These are phyloP conservation scores for Hypena proboscidalis DNA, from an alignment of 2,888 invertebrate species.

Conservation along the genomic window DNA sequence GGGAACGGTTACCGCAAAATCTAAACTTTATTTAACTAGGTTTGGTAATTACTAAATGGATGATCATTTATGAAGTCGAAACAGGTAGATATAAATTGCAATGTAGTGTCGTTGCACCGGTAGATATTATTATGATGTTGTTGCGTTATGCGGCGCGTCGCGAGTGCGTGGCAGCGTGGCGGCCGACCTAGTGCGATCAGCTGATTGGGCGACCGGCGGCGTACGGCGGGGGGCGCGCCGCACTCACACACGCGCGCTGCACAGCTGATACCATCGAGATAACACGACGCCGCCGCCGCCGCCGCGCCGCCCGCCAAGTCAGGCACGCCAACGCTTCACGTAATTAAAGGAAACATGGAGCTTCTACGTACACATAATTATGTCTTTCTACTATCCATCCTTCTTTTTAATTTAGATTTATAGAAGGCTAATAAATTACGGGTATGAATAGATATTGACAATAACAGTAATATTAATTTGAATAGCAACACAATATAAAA, in stretches of 20 bases:
- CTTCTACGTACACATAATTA: not conserved
- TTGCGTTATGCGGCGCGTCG: conserved; percentile 12
- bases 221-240: conserved; percentile 49
- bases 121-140: conserved; percentile 9
- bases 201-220: conserved; percentile 68
- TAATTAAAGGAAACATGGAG: conserved; percentile 9
- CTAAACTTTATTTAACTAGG: too few relatives aligned
- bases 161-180: conserved; percentile 31
- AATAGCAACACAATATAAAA: too few relatives aligned
- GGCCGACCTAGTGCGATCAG: conserved; percentile 74
- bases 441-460: too few relatives aligned
- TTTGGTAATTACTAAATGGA: too few relatives aligned
- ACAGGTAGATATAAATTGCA: conserved; percentile 2
- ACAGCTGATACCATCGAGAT: conserved; percentile 57
- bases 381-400: not conserved
- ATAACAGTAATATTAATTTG: too few relatives aligned
- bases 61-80: not conserved
- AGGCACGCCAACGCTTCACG: conserved; percentile 4
- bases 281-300: conserved; percentile 28
- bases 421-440: not conserved
- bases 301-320: conserved; percentile 2
- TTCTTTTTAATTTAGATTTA: not conserved
- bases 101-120: conserved; percentile 13
- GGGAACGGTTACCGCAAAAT: too few relatives aligned
- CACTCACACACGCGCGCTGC: conserved; percentile 38